Base-by-base conservation (phyloP, 2,888 invertebrate species). In the Tetragonula carbonaria region DNA sequence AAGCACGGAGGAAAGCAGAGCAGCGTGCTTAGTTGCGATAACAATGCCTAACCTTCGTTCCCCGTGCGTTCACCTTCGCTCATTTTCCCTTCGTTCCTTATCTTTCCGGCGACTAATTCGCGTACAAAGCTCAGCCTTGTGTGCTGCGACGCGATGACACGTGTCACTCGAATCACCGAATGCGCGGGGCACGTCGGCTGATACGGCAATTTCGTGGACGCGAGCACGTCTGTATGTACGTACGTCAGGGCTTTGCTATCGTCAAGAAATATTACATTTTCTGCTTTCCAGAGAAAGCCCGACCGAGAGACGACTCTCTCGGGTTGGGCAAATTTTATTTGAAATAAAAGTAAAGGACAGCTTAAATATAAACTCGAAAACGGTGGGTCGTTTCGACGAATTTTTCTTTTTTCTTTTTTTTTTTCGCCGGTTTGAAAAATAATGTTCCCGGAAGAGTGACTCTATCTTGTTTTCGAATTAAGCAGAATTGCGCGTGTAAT, bases 91-190 rank as follows among this genome's bases (percentile, higher is more conserved):
- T 57, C 55, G 23, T 65, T 45, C n/a, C 73, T 82, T 82, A 82
- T 74, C 81, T 82, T 82, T 53, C 65, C 81, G 38, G n/a, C 63
- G 70, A 45, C 70, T 74, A 74, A 80, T 80, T 74, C 51, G 38
- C 51, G 70, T 45, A 66, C 59, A 80, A 82, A 82, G 82, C 80
- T 14, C 50, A 55, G 4, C 21, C 67, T 21, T 2, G 45, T 23
- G 57, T 14, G 57, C 28, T 13, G 18, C 3, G 21, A 55, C 14
- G 53, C 59, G 72, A 67, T 50, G 80, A 68, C 81, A 63, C 68
- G 50, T 68, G 81, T 81, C 80, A 74, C 50, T 57, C 73, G 33
- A 18, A 23, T 18, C 50, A 11, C 13, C 33, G 68, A 73, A 73
- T 73, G 67, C 80, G 23, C 67, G n/a, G 16, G 13, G 14, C 33